phyloP scores from a whole-genome alignment of 2,888 invertebrate genomes.

The Amorpha juglandis region DNA sequence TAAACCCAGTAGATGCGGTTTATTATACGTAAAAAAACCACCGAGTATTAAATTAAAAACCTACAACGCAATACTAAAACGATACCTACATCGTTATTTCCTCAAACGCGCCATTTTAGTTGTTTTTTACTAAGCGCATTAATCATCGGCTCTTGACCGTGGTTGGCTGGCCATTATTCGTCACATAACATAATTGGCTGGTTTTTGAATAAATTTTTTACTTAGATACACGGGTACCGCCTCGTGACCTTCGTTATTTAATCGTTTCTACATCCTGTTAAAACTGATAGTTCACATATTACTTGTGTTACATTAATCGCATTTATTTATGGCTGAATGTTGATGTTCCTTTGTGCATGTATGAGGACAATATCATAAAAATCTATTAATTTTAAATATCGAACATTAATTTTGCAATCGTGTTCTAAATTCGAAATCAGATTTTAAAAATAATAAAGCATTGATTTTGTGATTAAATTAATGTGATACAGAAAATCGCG shows the following conservation, averaged over 20 bases:
- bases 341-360: not conserved
- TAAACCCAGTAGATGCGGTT: slow-evolving; percentile 19
- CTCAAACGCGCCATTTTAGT: slow-evolving; percentile 46
- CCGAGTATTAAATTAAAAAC: slow-evolving; percentile 16
- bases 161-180: slow-evolving; percentile 40
- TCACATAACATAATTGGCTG: slow-evolving; percentile 41
- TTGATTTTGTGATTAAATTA: not conserved
- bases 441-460: not conserved
- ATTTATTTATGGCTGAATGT: slow-evolving; percentile 1
- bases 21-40: slow-evolving; percentile 8
- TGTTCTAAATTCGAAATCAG: not conserved
- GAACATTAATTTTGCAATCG: not conserved
- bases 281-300: slow-evolving; percentile 17
- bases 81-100: slow-evolving; percentile 34
- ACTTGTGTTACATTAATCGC: slow-evolving; percentile 8
- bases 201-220: slow-evolving; percentile 39
- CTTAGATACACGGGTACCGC: slow-evolving; percentile 29
- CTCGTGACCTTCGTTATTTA: slow-evolving; percentile 34
- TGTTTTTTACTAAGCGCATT: slow-evolving; percentile 36
- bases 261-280: slow-evolving; percentile 21
- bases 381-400: not conserved
- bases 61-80: slow-evolving; percentile 9
- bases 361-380: not conserved
- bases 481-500: not conserved
- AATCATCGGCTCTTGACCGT: slow-evolving; percentile 40